Evolutionary conservation across 2,113 vertebrate species (phyloP).

Genomic region (Pleuronectes platessa): DNA sequence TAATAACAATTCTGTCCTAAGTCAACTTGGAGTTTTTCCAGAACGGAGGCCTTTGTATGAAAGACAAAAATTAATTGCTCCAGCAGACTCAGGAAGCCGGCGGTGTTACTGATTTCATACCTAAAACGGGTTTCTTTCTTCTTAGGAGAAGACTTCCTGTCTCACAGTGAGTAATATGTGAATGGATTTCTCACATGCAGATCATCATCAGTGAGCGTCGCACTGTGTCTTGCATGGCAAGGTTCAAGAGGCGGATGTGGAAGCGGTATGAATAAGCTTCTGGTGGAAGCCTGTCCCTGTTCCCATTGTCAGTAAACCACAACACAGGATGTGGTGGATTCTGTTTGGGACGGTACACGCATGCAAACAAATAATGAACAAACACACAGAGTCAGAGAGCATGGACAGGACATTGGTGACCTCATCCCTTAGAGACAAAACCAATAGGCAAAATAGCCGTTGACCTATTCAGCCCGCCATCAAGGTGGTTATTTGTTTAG

Average conservation of each 20-base stretch:
- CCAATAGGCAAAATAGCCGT: conserved; percentile 72
- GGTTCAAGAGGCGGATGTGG: conserved; percentile 68
- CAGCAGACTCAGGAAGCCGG: conserved; percentile 20
- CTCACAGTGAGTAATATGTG: conserved; percentile 21
- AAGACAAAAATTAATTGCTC: conserved; percentile 9
- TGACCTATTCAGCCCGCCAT: conserved; percentile 47
- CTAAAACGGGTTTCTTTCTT: background rate
- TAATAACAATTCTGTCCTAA: conserved; percentile 5
- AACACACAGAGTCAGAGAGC: conserved; percentile 6
- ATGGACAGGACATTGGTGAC: conserved; percentile 63
- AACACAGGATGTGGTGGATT: conserved; percentile 79
- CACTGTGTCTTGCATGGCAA: conserved; percentile 32
- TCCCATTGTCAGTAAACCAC: conserved; percentile 65
- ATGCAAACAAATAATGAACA: conserved; percentile 51
- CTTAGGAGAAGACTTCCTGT: conserved; percentile 4
- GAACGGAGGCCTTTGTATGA: background rate
- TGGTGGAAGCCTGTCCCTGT: conserved; percentile 55
- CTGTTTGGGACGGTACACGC: conserved; percentile 36
- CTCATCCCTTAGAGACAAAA: conserved; percentile 71
- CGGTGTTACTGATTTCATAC: conserved; percentile 20
- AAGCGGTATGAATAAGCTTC: conserved; percentile 29
- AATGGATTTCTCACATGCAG: conserved; percentile 40
- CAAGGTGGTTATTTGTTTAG: conserved; percentile 75
- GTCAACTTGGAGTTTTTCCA: conserved; percentile 25
- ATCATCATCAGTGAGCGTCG: conserved; percentile 1